Base-by-base conservation (phyloP, 2,113 vertebrate species). In the Eupsittula cactorum region DNA sequence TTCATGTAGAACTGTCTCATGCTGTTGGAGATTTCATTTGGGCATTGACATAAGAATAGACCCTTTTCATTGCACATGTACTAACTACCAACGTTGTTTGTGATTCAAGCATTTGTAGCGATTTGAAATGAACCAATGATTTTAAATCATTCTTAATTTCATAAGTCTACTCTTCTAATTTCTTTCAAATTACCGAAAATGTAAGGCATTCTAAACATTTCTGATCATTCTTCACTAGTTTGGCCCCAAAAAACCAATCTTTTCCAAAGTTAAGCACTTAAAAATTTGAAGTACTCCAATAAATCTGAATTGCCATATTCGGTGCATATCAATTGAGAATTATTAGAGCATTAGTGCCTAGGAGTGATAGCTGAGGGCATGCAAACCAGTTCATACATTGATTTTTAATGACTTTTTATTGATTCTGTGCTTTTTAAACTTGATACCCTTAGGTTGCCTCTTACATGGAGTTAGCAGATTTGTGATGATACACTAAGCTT, bases 341-440 rank as follows among this genome's bases (percentile, higher is more conserved):
- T 98, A 98, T 98, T 98, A 97, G 89, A 97, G 95, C 97, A 97
- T 98, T 98, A 96, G 95, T 96, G 93, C 97, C 97, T 97, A 93
- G 85, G 90, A 97, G 97, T 96, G 98, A 95, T 92, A 93, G 94
- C 95, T 94, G 94, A 97, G 97, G 97, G 97, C 97, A 97, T 91
- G 97, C 96, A 95, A 95, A 97, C 96, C 95, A 77, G 96, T 90
- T 96, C 93, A 94, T 95, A 97, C 96, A 93, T 97, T 98, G 98
- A 98, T 98, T 98, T 98, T 98, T 98, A 98, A 98, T 98, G 98
- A 97, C 97, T 97, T 97, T 90, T 96, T 98, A 98, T 98, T 98
- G 98, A 98, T 98, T 97, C 86, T 4, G 17, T 93, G 95, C 98
- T 97, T 98, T 98, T 98, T 95, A 97, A 98, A 97, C 93, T 95